Evolutionary conservation across 2,888 invertebrate genomes (phyloP).

Genomic region (Metellina segmentata): DNA sequence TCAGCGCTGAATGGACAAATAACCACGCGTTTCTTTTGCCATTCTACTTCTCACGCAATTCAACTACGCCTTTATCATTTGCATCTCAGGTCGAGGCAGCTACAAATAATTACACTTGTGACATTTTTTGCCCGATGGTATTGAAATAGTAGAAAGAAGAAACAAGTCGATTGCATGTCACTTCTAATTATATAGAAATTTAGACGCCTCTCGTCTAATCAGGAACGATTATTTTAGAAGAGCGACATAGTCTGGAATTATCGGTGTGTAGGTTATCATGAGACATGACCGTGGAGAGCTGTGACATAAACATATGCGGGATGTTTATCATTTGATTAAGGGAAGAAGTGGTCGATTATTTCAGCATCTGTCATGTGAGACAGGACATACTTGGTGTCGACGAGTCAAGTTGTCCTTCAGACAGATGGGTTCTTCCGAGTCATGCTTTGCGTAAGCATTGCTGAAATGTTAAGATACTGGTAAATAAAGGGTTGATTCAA

Average conservation of each 20-base stretch:
- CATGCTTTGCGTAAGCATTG: too few species aligned
- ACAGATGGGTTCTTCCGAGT: too few species aligned
- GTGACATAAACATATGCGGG: slow-evolving; percentile 22
- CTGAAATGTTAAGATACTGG: too few species aligned
- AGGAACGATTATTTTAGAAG: slow-evolving; percentile 40
- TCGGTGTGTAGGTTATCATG: slow-evolving; percentile 17
- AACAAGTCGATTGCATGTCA: slow-evolving; percentile 52
- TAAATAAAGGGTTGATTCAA: too few species aligned
- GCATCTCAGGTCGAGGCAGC: slow-evolving; percentile 32
- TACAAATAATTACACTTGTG: slow-evolving; percentile 56
- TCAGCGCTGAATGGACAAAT: slow-evolving; percentile 40
- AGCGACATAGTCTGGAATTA: slow-evolving; percentile 26
- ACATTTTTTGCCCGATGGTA: slow-evolving; percentile 50
- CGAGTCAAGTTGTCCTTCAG: too few species aligned
- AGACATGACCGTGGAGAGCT: not conserved
- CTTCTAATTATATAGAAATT: slow-evolving; percentile 54
- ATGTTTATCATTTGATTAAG: slow-evolving; percentile 35
- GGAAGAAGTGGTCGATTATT: slow-evolving; percentile 28
- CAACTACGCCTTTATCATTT: slow-evolving; percentile 70
- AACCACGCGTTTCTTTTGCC: slow-evolving; percentile 38
- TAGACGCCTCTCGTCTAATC: slow-evolving; percentile 57
- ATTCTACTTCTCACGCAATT: slow-evolving; percentile 58
- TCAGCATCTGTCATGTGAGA: slow-evolving; percentile 34
- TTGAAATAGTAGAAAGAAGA: slow-evolving; percentile 39
- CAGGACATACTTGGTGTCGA: too few species aligned